These are phyloP conservation scores for Morpho helenor DNA, from an alignment of 2,888 invertebrate species.

Conservation along the genomic window DNA sequence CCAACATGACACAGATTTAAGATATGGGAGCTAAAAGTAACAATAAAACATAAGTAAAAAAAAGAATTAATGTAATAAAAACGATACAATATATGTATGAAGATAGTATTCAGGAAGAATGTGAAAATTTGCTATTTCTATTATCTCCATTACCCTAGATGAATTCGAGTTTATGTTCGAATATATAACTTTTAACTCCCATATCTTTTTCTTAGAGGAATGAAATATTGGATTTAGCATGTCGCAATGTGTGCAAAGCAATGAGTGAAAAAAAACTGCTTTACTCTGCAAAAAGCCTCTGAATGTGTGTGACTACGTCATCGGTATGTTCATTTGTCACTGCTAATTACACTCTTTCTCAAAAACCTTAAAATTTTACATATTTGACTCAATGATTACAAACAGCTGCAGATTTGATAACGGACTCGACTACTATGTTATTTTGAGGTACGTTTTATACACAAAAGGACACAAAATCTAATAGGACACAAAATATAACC, in stretches of 20 bases:
- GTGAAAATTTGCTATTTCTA: too few species aligned
- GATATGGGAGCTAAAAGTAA: constrained; percentile 19
- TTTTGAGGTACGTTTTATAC: constrained; percentile 2
- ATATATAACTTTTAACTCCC: constrained; percentile 16
- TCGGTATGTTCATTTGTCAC: constrained; percentile 35
- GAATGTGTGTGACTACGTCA: constrained; percentile 37
- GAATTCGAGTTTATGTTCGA: too few species aligned
- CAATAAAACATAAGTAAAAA: background rate
- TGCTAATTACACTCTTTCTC: constrained; percentile 8
- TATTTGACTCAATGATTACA: background rate
- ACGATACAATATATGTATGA: too few species aligned
- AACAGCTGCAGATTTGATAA: background rate
- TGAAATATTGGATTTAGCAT: constrained; percentile 30
- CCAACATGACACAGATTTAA: constrained; percentile 2
- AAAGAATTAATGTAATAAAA: too few species aligned
- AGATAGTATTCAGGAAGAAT: too few species aligned
- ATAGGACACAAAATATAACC: background rate
- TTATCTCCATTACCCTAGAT: too few species aligned
- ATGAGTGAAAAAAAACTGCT: constrained; percentile 31
- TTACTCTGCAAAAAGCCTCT: constrained; percentile 37
- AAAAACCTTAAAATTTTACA: background rate
- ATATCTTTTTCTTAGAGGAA: constrained; percentile 18
- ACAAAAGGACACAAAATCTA: background rate
- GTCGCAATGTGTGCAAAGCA: constrained; percentile 40
- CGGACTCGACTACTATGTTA: background rate